These are phyloP conservation scores for Antitype chi DNA, from an alignment of 2,888 invertebrate species.

Conservation along the genomic window DNA sequence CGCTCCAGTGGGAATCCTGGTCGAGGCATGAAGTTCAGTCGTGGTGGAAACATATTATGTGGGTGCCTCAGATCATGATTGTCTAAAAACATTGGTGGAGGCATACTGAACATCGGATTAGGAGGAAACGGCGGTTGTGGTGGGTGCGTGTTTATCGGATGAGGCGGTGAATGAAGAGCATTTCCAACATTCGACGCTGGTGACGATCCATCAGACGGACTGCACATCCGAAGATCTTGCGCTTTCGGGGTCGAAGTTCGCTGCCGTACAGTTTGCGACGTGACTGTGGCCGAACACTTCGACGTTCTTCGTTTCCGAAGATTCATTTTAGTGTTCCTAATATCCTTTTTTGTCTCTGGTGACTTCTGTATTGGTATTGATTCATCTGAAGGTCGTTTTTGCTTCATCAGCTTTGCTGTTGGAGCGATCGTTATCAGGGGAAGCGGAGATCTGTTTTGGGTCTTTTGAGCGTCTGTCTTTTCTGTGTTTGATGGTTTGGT, in stretches of 20 bases:
- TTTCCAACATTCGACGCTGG: slow-evolving; percentile 80
- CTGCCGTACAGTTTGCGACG: slow-evolving; percentile 83
- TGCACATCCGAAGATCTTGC: slow-evolving; percentile 86
- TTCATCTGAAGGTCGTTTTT: slow-evolving; percentile 81
- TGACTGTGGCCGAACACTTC: slow-evolving; percentile 85
- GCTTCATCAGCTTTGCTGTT: slow-evolving; percentile 92
- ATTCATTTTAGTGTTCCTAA: slow-evolving; percentile 84
- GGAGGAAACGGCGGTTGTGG: slow-evolving; percentile 80
- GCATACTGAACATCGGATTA: slow-evolving; percentile 85
- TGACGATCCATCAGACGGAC: slow-evolving; percentile 84
- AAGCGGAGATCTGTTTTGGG: slow-evolving; percentile 85
- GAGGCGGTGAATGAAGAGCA: slow-evolving; percentile 85
- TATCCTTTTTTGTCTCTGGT: slow-evolving; percentile 85
- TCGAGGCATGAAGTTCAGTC: slow-evolving; percentile 84
- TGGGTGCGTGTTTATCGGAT: slow-evolving; percentile 77
- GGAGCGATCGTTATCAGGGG: slow-evolving; percentile 93
- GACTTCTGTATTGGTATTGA: slow-evolving; percentile 80
- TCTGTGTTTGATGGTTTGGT: slow-evolving; percentile 71
- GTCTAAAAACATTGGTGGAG: slow-evolving; percentile 84
- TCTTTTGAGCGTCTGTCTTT: slow-evolving; percentile 76
- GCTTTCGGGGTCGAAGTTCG: slow-evolving; percentile 84
- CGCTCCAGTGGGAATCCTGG: slow-evolving; percentile 86
- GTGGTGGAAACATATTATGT: slow-evolving; percentile 84
- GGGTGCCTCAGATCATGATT: slow-evolving; percentile 82
- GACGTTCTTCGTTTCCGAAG: slow-evolving; percentile 86